Conservation (phyloP, 2,797 vertebrate species). For the Limosa lapponica region DNA sequence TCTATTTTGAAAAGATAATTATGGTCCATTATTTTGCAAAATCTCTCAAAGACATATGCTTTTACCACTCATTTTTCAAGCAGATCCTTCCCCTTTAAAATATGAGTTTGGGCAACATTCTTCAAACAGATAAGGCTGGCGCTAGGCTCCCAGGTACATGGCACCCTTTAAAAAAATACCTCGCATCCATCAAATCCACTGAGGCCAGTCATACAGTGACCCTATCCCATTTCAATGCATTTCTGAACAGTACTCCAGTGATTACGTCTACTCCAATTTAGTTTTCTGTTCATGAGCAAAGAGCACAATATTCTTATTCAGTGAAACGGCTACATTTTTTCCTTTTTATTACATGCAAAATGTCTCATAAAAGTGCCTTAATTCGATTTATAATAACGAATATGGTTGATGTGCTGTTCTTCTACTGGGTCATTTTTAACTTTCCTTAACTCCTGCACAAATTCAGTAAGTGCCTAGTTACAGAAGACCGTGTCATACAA, state of each 20-base stretch:
- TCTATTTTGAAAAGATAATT: neutral
- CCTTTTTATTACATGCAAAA: neutral
- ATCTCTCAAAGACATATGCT: neutral
- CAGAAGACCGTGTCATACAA: neutral
- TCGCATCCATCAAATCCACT: neutral
- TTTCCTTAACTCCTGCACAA: neutral
- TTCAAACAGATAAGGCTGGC: neutral
- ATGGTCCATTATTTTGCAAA: neutral
- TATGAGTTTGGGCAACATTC: neutral
- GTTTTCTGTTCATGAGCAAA: neutral
- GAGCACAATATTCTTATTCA: neutral
- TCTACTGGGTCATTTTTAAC: neutral
- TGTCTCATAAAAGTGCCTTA: neutral
- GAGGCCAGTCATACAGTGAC: rapidly evolving
- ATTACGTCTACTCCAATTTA: neutral
- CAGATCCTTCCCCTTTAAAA: neutral
- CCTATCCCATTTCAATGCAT: neutral
- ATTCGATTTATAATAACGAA: conserved; percentile 4
- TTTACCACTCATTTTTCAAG: neutral
- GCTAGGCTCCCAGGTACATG: neutral
- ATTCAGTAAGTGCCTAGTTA: conserved; percentile 5
- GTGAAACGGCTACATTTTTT: neutral
- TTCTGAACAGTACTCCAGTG: neutral
- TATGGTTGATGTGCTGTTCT: neutral
- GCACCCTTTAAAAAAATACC: neutral